phyloP scores from a whole-genome alignment of 2,113 vertebrate species.

The Ondatra zibethicus region DNA sequence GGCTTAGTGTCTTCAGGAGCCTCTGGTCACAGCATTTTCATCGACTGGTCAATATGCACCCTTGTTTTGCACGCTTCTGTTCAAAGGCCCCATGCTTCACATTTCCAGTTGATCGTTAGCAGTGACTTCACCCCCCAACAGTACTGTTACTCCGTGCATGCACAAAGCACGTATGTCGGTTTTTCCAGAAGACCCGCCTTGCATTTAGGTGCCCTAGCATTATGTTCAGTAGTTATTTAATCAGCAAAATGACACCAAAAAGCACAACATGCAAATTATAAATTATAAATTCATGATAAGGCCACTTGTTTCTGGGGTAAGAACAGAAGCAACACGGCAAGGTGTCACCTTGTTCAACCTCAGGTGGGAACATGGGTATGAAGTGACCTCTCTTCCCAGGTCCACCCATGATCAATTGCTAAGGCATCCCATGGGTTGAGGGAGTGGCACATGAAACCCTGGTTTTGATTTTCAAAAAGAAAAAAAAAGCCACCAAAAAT shows the following conservation, averaged over 20 bases:
- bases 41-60: background rate
- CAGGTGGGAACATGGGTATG: background rate
- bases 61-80: background rate
- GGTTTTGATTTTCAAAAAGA: background rate
- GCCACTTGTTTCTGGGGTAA: background rate
- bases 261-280: background rate
- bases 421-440: background rate
- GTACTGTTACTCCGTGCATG: background rate
- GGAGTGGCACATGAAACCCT: background rate
- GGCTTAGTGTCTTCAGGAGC: background rate
- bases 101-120: background rate
- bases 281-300: background rate
- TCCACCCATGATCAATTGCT: background rate
- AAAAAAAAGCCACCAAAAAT: background rate
- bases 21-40: background rate
- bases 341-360: background rate
- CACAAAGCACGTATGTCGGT: background rate
- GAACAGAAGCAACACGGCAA: background rate
- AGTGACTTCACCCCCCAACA: background rate
- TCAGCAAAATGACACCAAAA: background rate
- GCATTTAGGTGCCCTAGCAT: background rate
- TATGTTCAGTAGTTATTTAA: background rate
- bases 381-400: background rate
- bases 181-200: background rate
- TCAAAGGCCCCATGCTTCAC: background rate